Conservation (phyloP, 1,140 invertebrate genomes). For the Hermetia illucens region DNA sequence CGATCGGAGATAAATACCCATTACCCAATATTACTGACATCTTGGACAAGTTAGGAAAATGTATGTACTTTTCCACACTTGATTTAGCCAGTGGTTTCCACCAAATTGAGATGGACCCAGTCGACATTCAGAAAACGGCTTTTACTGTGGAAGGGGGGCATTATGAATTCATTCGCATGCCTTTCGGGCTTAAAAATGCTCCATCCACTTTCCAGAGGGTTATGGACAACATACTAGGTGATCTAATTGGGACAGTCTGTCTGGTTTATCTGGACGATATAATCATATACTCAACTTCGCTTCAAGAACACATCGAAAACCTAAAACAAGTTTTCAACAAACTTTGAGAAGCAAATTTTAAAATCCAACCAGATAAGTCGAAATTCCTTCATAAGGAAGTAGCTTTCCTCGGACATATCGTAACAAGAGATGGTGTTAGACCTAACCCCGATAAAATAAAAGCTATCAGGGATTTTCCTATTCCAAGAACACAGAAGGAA, state of each 20-base stretch:
- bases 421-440: constrained; percentile 6
- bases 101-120: neutral
- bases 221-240: constrained; percentile 24
- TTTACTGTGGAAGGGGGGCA: neutral
- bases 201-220: constrained; percentile 27
- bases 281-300: constrained; percentile 9
- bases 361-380: constrained; percentile 13
- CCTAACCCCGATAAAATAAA: constrained; percentile 10
- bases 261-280: constrained; percentile 22
- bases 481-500: constrained; percentile 8
- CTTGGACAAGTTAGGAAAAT: neutral
- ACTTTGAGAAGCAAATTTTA: constrained; percentile 9
- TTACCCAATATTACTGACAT: constrained; percentile 1
- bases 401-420: constrained; percentile 17
- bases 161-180: constrained; percentile 12
- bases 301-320: constrained; percentile 15
- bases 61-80: neutral
- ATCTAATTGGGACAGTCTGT: constrained; percentile 6
- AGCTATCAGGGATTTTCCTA: constrained; percentile 8
- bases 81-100: no score
- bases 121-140: neutral
- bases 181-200: constrained; percentile 25
- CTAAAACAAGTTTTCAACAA: constrained; percentile 20
- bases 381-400: constrained; percentile 14
- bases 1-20: neutral